A percentile compares a stretch with the other conserved stretches of the same genome.
phyloP scores from a whole-genome alignment of 2,888 invertebrate species.

The Stratiomys singularior region DNA sequence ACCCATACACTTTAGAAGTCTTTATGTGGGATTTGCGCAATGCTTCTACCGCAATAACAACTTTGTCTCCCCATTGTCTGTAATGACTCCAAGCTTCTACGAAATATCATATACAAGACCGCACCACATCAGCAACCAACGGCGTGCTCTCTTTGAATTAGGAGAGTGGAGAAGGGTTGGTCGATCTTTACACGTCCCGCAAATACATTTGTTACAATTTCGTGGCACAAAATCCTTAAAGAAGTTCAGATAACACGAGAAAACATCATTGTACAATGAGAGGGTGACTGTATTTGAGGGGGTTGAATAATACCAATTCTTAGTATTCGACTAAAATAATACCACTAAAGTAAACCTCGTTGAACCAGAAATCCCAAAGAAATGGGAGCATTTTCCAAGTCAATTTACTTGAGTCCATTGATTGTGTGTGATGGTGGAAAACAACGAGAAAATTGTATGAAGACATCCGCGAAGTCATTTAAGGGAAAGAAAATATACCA shows the following conservation, averaged over 20 bases:
- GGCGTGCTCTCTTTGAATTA: neutral
- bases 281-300: neutral
- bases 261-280: neutral
- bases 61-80: neutral
- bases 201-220: neutral
- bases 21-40: conserved; percentile 6
- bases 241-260: neutral
- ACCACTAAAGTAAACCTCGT: conserved; percentile 33
- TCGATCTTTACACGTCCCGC: conserved; percentile 8
- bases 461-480: conserved; percentile 22
- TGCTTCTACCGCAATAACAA: neutral
- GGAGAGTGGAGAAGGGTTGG: conserved; percentile 23
- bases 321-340: conserved; percentile 27
- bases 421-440: conserved; percentile 43
- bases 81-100: neutral
- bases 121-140: neutral
- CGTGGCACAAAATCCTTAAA: neutral
- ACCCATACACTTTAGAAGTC: neutral
- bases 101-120: neutral
- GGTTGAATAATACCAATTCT: neutral
- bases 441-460: conserved; percentile 37
- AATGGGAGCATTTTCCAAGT: conserved; percentile 48
- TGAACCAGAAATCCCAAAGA: conserved; percentile 49
- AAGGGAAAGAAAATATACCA: conserved; percentile 21
- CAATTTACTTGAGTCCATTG: conserved; percentile 50